phyloP scores from a whole-genome alignment of 2,113 vertebrate species.

The Sylvia atricapilla region DNA sequence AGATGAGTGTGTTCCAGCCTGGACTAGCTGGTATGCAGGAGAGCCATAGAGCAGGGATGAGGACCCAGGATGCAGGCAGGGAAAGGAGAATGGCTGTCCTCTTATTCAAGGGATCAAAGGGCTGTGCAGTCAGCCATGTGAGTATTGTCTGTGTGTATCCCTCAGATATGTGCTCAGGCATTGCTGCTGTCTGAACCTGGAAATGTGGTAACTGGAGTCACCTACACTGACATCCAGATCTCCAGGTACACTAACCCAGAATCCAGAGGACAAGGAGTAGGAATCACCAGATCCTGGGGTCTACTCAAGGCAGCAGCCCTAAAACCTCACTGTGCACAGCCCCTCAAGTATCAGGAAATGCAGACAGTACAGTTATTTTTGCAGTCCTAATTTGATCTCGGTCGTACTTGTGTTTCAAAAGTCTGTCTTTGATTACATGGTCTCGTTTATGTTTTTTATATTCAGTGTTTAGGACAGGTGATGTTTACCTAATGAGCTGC shows the following conservation, averaged over 20 bases:
- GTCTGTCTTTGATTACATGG: neutral
- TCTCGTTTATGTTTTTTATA: neutral
- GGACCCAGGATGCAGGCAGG: neutral
- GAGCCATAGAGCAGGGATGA: accelerated
- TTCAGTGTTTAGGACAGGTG: neutral
- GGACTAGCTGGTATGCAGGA: neutral
- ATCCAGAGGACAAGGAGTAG: neutral
- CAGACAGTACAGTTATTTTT: neutral
- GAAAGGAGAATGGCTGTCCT: neutral
- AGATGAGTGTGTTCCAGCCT: neutral
- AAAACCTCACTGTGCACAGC: neutral
- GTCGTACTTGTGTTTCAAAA: neutral
- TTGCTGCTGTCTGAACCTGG: neutral
- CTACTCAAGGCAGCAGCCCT: neutral
- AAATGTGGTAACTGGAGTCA: neutral
- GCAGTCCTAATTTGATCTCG: neutral
- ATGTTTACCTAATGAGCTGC: neutral
- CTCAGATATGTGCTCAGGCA: neutral
- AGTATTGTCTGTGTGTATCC: accelerated
- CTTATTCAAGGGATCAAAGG: neutral
- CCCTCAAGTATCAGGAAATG: neutral
- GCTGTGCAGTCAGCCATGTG: too few relatives aligned
- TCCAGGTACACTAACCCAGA: neutral
- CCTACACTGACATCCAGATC: neutral
- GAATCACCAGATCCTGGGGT: neutral